A percentile compares a stretch with the other conserved stretches of the same genome.
Conservation (phyloP, 2,797 vertebrate genomes). For the Myotis planiceps region DNA sequence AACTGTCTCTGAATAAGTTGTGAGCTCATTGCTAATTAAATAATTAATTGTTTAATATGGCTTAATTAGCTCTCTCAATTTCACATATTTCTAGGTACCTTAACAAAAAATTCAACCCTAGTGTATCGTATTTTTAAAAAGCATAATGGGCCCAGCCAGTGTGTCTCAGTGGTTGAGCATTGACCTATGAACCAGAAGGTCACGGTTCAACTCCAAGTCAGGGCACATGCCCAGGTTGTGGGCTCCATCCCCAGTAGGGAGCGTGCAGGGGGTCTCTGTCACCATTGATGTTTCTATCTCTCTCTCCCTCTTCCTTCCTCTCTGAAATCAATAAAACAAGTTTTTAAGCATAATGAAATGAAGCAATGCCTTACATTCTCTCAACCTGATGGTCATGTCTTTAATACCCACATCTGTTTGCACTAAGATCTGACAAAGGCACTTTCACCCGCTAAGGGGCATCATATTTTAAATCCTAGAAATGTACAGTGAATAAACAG, state of each 20-base stretch:
- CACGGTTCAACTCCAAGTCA: no score
- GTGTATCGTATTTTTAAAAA: constrained; percentile 10
- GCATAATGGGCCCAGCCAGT: background rate
- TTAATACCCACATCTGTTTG: background rate
- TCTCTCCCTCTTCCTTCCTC: no score
- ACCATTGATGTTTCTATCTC: no score
- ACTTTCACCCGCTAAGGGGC: background rate
- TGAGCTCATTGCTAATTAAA: background rate
- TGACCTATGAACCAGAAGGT: no score
- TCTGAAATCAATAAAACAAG: no score
- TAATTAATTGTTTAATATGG: constrained; percentile 33
- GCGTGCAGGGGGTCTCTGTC: no score
- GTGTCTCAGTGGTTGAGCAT: no score
- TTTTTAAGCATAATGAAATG: constrained; percentile 12
- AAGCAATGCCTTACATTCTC: background rate
- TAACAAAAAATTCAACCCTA: background rate
- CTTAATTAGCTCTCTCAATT: constrained; percentile 41
- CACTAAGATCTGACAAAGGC: background rate
- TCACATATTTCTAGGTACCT: constrained; percentile 16
- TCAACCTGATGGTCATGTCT: background rate
- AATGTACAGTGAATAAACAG: background rate
- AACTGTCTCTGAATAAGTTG: background rate
- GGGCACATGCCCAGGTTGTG: no score
- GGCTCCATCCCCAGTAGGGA: no score
- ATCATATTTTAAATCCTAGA: background rate